These are phyloP conservation scores for Microplitis mediator DNA, from an alignment of 1,140 invertebrate species.

Conservation along the genomic window DNA sequence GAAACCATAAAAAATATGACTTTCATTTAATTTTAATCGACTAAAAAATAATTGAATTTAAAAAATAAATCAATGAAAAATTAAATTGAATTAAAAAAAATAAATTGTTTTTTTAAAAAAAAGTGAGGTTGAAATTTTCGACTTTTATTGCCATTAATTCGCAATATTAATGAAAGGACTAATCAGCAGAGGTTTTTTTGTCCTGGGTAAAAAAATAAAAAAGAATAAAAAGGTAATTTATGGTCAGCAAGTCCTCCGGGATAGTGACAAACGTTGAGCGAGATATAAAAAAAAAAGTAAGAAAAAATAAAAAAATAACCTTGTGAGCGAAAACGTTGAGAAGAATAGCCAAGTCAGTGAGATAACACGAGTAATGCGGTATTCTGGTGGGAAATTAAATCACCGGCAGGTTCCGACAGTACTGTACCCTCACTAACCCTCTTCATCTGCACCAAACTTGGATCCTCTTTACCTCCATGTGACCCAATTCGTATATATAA, in stretches of 20 bases:
- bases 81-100: too few species aligned
- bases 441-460: not conserved
- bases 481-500: not conserved
- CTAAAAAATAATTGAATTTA: too few species aligned
- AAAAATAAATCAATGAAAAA: too few species aligned
- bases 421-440: not conserved
- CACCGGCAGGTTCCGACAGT: slow-evolving; percentile 14
- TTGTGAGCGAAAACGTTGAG: not conserved
- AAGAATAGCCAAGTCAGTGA: slow-evolving; percentile 17
- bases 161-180: too few species aligned
- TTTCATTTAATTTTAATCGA: too few species aligned
- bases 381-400: slow-evolving; percentile 30
- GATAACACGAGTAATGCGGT: slow-evolving; percentile 32
- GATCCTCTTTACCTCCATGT: not conserved
- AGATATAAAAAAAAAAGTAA: not conserved
- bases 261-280: not conserved
- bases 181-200: too few species aligned
- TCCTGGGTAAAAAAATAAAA: not conserved
- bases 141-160: too few species aligned
- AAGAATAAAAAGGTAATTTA: slow-evolving; percentile 17
- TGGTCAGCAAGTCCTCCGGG: slow-evolving; percentile 10
- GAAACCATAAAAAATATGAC: too few species aligned
- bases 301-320: not conserved
- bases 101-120: too few species aligned
- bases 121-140: too few species aligned